These are phyloP conservation scores for Cartodere bifasciata DNA, from an alignment of 2,888 invertebrate species.

Conservation along the genomic window DNA sequence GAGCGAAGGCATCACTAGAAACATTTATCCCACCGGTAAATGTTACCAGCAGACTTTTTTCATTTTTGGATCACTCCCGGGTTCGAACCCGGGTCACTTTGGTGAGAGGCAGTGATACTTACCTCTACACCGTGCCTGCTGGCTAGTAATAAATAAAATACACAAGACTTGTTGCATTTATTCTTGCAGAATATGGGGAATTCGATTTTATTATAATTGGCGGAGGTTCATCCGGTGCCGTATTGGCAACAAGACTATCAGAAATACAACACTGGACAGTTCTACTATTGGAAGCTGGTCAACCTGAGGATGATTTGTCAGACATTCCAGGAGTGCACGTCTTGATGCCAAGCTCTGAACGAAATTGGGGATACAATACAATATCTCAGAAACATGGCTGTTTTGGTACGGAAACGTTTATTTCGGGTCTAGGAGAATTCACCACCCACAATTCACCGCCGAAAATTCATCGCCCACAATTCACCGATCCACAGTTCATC, in stretches of 20 bases:
- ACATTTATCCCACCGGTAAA: too few relatives aligned
- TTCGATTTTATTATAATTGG: conserved; percentile 31
- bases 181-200: conserved; percentile 14
- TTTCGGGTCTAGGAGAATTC: background rate
- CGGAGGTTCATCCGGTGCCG: conserved; percentile 38
- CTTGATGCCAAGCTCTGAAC: conserved; percentile 67
- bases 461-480: too few relatives aligned
- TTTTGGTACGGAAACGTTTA: conserved; percentile 6
- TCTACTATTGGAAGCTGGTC: conserved; percentile 25
- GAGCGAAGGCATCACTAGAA: too few relatives aligned
- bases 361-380: conserved; percentile 64
- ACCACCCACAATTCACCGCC: too few relatives aligned
- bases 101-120: too few relatives aligned
- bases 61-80: too few relatives aligned
- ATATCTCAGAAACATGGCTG: conserved; percentile 12
- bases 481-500: too few relatives aligned
- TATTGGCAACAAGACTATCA: conserved; percentile 17
- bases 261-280: conserved; percentile 17
- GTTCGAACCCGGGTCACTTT: too few relatives aligned
- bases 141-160: too few relatives aligned
- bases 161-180: too few relatives aligned
- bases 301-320: conserved; percentile 63
- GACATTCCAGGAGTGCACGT: conserved; percentile 66
- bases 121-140: too few relatives aligned
- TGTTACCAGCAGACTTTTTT: too few relatives aligned